Base-by-base conservation (phyloP, 2,888 invertebrate genomes). In the Dicyrtomina minuta region DNA sequence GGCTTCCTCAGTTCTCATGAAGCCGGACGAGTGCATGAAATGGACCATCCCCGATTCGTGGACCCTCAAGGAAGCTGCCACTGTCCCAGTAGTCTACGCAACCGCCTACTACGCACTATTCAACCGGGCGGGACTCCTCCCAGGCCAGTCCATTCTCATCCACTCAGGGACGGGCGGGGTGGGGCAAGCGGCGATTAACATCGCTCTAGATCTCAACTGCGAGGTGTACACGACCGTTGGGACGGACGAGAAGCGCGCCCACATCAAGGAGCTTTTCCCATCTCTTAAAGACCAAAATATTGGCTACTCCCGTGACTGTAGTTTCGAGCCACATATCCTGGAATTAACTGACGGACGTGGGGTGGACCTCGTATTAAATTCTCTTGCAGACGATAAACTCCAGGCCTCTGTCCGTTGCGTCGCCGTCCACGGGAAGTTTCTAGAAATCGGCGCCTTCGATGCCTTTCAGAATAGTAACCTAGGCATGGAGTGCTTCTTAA, bases 331-430 rank as follows among this genome's bases (percentile, higher is more conserved):
- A 1, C 58, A 58, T 20, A 39, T 98, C 66, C 85, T 89, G 77
- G 85, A 84, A 58, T 86, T 88, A 79, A 96, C 96, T 0, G 85
- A 89, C 6, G 96, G 96, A 13, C 85, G 85, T 77, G 96, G 96
- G 44, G 96, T 98, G 0, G 92, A 98, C 80, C 83, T 96, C 66
- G 91, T 97, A 15, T 83, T 94, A 8, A 98, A 98, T 82, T 96
- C 95, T 0, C 83, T 58, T 20, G 58, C 58, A 33, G 58, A 22
- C 15, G 33, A 62, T 5, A 49, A 62, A 24, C 44, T 46, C 98
- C 86, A 87, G 79, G 90, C 88, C 0, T 88, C 89, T 0, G 81
- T 88, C 0, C 83, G 88, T 2, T 89, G 89, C 75, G 81, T 89
- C 12, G 86, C 84, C 0, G 76, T 76, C 1, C 83, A 84, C 0